Evolutionary conservation across 2,113 vertebrate genomes (phyloP), one percentile per base, ranked within the genome.

Genomic region (Prinia subflava): DNA sequence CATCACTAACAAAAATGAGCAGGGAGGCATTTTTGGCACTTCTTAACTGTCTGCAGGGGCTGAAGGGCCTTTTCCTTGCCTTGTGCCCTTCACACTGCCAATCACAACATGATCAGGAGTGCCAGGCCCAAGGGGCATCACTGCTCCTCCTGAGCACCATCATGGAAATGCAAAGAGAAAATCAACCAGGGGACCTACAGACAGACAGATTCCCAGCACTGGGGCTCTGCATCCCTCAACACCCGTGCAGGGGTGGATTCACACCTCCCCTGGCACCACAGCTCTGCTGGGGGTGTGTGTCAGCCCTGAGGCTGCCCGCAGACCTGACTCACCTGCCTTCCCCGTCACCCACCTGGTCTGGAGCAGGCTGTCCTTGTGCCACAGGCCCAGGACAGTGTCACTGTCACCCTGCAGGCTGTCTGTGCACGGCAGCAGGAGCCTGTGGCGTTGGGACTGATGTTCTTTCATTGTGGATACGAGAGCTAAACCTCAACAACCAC

Each of bases 1-100:
- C 52, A 71, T 44, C 2, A 0, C 47, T 35, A 24, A 41, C 49
- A 57, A 3, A 13, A 75, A 57, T 10, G 37, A 94, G 23, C 44
- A 78, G 35, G 27, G 33, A 89, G 62, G 62, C 18, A 10, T 50
- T 94, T 94, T 87, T 59, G 46, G 28, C 74, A 91, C 78, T 82
- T 74, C 23, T 30, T n/a, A 62, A 39, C 21, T 37, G 22, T 57
- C 89, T 85, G 62, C 53, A 73, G 65, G 87, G 41, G 12, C 37
- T 76, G 49, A 89, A 65, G 77, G 44, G 37, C 77, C 49, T 89
- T 96, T 83, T 82, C 41, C 44, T 93, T 95, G 19, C 83, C 77
- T 87, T 65, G 52, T 65, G 69, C 39, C 56, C 80, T 93, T 92
- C 69, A 75, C 41, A n/a, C 57, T 64, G 53, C 53, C 81, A 73